These are phyloP conservation scores for Papilio protenor DNA, from an alignment of 2,888 invertebrate species.

Conservation along the genomic window DNA sequence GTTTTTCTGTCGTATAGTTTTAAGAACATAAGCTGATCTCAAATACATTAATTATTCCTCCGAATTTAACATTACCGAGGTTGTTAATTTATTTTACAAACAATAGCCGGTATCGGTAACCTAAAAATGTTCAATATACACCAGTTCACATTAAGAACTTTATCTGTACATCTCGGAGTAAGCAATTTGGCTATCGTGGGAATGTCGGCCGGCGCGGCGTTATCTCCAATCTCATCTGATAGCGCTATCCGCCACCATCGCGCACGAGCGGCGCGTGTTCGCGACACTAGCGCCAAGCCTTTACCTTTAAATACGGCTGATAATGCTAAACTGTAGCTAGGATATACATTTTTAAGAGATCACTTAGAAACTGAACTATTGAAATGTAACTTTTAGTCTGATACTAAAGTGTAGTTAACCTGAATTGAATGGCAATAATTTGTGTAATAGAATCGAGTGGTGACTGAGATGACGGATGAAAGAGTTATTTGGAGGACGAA, in stretches of 20 bases:
- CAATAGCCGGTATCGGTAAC: conserved; percentile 9
- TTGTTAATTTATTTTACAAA: background rate
- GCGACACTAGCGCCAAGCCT: conserved; percentile 62
- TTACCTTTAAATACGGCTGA: conserved; percentile 36
- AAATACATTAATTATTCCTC: background rate
- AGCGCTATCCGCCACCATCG: conserved; percentile 66
- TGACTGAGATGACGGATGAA: too few relatives aligned
- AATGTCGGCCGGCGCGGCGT: conserved; percentile 49
- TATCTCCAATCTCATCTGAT: conserved; percentile 65
- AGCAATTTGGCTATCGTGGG: conserved; percentile 45
- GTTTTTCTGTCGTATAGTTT: background rate
- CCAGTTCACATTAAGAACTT: conserved; percentile 33
- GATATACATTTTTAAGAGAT: too few relatives aligned
- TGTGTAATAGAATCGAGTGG: too few relatives aligned
- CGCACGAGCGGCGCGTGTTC: conserved; percentile 63
- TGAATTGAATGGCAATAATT: too few relatives aligned
- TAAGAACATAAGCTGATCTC: background rate
- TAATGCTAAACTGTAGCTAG: conserved; percentile 18
- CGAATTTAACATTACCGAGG: too few relatives aligned
- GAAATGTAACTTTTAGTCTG: too few relatives aligned
- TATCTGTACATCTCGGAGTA: conserved; percentile 37
- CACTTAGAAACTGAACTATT: too few relatives aligned
- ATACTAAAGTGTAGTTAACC: too few relatives aligned
- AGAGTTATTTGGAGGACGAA: too few relatives aligned
- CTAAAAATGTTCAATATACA: conserved; percentile 20